Percentiles rank a stretch among this genome's conserved stretches.
Conservation (phyloP, 2,888 invertebrate species). For the Lepidonotus clava region DNA sequence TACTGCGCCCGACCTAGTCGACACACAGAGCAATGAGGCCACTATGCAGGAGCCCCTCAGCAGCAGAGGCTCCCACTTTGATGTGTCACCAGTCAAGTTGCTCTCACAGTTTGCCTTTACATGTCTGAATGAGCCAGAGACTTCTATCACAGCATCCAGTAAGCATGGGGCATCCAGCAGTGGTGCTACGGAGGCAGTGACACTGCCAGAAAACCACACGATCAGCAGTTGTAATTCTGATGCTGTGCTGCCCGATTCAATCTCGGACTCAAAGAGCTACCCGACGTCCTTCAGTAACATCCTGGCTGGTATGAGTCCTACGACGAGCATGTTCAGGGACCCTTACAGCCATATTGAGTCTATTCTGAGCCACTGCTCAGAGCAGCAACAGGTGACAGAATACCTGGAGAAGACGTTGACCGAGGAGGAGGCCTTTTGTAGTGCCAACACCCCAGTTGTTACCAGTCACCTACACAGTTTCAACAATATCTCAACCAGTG, state of each 20-base stretch:
- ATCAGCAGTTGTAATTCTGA: neutral
- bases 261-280: neutral
- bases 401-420: neutral
- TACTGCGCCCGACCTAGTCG: neutral
- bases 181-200: neutral
- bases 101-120: slow-evolving; percentile 21
- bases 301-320: neutral
- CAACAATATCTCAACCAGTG: no score
- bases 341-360: neutral
- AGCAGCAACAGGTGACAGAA: neutral
- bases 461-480: no score
- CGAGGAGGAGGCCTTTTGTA: no score
- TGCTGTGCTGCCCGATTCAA: neutral
- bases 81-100: slow-evolving; percentile 30
- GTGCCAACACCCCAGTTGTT: neutral
- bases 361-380: neutral
- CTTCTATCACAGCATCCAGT: neutral
- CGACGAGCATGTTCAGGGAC: neutral
- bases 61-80: slow-evolving; percentile 22
- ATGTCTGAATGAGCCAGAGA: neutral
- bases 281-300: slow-evolving; percentile 40
- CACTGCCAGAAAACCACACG: neutral
- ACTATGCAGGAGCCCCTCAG: slow-evolving; percentile 9
- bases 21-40: slow-evolving; percentile 11
- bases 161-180: neutral